phyloP scores from a whole-genome alignment of 2,888 invertebrate species.

The Rapana venosa region DNA sequence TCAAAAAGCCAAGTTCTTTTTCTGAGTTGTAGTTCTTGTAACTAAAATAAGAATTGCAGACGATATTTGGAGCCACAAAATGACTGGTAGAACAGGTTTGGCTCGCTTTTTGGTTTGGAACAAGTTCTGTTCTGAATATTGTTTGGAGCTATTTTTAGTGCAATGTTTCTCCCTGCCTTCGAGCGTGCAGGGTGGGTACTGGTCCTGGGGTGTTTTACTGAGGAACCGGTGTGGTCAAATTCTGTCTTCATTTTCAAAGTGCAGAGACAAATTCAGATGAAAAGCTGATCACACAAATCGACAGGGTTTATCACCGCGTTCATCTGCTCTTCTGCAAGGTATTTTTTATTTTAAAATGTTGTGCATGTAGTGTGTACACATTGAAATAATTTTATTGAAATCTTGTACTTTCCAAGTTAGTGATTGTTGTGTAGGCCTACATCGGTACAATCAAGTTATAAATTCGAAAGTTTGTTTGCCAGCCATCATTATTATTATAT shows the following conservation, averaged over 20 bases:
- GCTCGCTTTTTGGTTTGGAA: constrained; percentile 27
- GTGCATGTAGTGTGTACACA: background rate
- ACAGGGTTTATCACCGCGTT: too few species aligned
- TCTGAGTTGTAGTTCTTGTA: background rate
- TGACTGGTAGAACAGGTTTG: constrained; percentile 42
- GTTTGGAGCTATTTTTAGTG: constrained; percentile 32
- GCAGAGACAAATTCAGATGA: background rate
- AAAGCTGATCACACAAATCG: background rate
- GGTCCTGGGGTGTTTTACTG: background rate
- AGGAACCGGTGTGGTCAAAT: constrained; percentile 17
- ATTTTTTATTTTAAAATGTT: background rate
- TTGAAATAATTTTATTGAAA: too few species aligned
- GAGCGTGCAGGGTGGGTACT: constrained; percentile 29
- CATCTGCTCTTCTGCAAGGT: constrained; percentile 25
- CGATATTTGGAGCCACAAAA: background rate
- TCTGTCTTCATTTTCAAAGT: background rate
- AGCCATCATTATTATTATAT: too few species aligned
- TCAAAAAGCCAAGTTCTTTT: background rate
- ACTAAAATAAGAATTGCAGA: constrained; percentile 35
- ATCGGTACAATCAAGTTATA: too few species aligned
- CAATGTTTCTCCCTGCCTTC: constrained; percentile 36
- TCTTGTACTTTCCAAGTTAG: too few species aligned
- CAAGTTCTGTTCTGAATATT: constrained; percentile 15
- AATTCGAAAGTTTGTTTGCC: too few species aligned
- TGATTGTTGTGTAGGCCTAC: too few species aligned